These are phyloP conservation scores for Drosophila arawakana DNA, from an alignment of 1,140 invertebrate species.

Conservation along the genomic window DNA sequence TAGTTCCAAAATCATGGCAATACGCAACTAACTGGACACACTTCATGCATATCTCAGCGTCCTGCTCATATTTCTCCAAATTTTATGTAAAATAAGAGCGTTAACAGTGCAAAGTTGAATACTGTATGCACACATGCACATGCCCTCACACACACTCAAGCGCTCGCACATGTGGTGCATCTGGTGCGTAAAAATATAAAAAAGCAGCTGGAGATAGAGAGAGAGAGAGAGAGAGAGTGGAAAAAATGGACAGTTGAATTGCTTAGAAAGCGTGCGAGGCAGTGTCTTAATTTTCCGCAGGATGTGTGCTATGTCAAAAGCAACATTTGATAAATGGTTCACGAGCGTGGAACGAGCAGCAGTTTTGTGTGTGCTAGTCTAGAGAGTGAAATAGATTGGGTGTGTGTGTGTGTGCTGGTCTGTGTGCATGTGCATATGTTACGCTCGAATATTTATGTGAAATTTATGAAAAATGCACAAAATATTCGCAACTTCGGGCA, in stretches of 20 bases:
- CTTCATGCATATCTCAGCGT: conserved; percentile 2
- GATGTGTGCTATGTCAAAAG: conserved; percentile 79
- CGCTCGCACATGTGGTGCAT: conserved; percentile 6
- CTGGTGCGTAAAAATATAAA: conserved; percentile 35
- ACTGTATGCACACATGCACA: conserved; percentile 15
- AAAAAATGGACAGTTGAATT: conserved; percentile 74
- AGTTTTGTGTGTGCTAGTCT: conserved; percentile 15
- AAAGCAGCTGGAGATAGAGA: conserved; percentile 42
- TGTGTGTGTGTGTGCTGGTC: conserved; percentile 16
- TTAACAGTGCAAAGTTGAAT: conserved; percentile 25
- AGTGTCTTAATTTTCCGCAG: conserved; percentile 80
- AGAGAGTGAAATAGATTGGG: conserved; percentile 12
- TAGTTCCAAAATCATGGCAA: not conserved
- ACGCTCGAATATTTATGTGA: conserved; percentile 72
- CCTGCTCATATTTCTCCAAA: conserved; percentile 17
- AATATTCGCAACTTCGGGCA: conserved; percentile 42
- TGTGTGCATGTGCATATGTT: conserved; percentile 52
- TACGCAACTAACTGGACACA: conserved; percentile 3
- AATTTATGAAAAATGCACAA: conserved; percentile 59
- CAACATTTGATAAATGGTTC: conserved; percentile 76
- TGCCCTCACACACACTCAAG: not conserved
- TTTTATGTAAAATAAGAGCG: conserved; percentile 27
- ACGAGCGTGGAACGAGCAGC: conserved; percentile 35
- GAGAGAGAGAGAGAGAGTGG: not conserved
- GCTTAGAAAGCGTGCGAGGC: conserved; percentile 72